Evolutionary conservation across 2,888 invertebrate genomes (phyloP).

Genomic region (Chrysomela aeneicollis): DNA sequence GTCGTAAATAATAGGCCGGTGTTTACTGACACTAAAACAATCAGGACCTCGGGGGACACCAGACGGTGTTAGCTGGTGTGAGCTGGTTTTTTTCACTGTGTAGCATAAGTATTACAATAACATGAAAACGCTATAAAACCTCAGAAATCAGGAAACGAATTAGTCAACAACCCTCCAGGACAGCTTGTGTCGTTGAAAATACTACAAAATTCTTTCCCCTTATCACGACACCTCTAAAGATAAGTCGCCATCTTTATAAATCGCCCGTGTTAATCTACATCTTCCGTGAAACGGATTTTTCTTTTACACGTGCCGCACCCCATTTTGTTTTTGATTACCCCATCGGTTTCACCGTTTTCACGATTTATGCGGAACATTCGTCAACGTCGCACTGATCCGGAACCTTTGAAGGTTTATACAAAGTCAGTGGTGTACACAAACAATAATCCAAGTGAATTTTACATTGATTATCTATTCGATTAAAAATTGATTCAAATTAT

Average conservation of each 20-base stretch:
- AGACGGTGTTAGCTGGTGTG: too few relatives aligned
- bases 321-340: slow-evolving; percentile 45
- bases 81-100: too few relatives aligned
- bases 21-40: too few relatives aligned
- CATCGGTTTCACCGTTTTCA: slow-evolving; percentile 38
- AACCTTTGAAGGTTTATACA: not conserved
- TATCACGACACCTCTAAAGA: slow-evolving; percentile 15
- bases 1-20: too few relatives aligned
- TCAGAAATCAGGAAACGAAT: not conserved
- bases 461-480: too few relatives aligned
- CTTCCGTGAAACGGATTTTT: slow-evolving; percentile 34
- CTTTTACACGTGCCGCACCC: slow-evolving; percentile 23
- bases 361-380: slow-evolving; percentile 46
- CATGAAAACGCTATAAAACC: not conserved
- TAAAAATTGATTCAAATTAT: too few relatives aligned
- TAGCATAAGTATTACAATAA: too few relatives aligned
- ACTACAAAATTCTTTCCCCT: slow-evolving; percentile 4
- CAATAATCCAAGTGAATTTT: not conserved
- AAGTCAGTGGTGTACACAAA: not conserved
- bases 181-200: not conserved
- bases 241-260: slow-evolving; percentile 33
- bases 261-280: slow-evolving; percentile 35
- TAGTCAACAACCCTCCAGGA: not conserved
- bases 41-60: too few relatives aligned
- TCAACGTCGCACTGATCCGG: slow-evolving; percentile 38